Evolutionary conservation across 2,113 vertebrate genomes (phyloP).

Genomic region (Ranitomeya imitator): DNA sequence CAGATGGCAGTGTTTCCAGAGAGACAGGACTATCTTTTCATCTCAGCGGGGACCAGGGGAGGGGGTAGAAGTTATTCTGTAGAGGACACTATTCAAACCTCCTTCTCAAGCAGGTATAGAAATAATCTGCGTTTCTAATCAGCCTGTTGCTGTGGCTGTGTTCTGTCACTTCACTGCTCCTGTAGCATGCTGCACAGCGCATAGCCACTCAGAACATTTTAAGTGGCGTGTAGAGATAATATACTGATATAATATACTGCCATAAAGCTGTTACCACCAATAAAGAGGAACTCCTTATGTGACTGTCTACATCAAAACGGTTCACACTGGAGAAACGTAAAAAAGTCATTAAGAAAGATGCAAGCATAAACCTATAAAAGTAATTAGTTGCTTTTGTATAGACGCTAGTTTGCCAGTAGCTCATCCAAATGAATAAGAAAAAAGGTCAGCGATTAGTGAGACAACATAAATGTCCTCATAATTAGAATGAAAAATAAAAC

Average conservation of each 20-base stretch:
- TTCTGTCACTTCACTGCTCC: conserved; percentile 21
- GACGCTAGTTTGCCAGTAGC: neutral
- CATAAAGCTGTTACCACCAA: neutral
- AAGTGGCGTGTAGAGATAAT: neutral
- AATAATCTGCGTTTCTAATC: conserved; percentile 57
- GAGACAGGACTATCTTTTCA: conserved; percentile 69
- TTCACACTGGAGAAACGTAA: neutral
- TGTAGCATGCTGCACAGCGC: neutral
- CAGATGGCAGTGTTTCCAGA: conserved; percentile 67
- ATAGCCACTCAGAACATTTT: neutral
- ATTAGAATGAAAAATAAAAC: neutral
- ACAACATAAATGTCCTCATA: neutral
- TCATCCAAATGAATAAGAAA: neutral
- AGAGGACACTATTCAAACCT: conserved; percentile 65
- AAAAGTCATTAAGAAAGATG: neutral
- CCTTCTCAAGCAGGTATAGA: conserved; percentile 56
- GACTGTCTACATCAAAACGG: neutral
- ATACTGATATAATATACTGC: neutral
- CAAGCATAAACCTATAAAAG: neutral
- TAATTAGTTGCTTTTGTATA: neutral
- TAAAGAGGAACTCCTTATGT: neutral
- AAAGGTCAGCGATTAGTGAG: neutral
- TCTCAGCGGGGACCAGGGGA: conserved; percentile 66
- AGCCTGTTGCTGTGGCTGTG: conserved; percentile 24
- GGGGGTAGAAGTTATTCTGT: conserved; percentile 63